Evolutionary conservation across 2,888 invertebrate species (phyloP).

Genomic region (Torymus tubicola): DNA sequence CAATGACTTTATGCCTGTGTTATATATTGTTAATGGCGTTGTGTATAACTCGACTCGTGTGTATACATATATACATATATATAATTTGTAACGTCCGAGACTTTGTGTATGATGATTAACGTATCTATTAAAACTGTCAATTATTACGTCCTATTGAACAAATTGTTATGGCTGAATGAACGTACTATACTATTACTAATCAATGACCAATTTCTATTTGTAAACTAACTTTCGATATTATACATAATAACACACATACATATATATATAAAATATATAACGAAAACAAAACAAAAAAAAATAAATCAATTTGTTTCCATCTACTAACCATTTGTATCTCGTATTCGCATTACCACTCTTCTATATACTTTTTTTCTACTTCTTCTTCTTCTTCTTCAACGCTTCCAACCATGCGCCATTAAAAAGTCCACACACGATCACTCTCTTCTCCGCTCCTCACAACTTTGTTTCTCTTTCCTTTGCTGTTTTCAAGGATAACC

Average conservation of each 20-base stretch:
- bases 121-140: slow-evolving; percentile 1
- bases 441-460: background rate
- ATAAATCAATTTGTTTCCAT: background rate
- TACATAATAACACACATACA: background rate
- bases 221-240: slow-evolving; percentile 21
- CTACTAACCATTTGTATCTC: slow-evolving; percentile 10
- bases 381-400: background rate
- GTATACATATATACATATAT: too few relatives aligned
- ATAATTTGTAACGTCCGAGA: slow-evolving; percentile 21
- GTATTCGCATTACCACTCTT: background rate
- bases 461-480: slow-evolving; percentile 10
- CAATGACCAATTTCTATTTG: slow-evolving; percentile 28
- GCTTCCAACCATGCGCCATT: too few relatives aligned
- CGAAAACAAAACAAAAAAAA: slow-evolving; percentile 1
- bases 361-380: background rate
- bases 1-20: too few relatives aligned
- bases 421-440: background rate
- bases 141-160: slow-evolving; percentile 9
- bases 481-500: slow-evolving; percentile 68
- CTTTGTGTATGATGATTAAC: too few relatives aligned
- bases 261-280: too few relatives aligned
- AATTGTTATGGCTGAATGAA: background rate
- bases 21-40: too few relatives aligned
- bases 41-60: too few relatives aligned
- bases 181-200: background rate